Conservation (phyloP, 2,797 vertebrate genomes). For the Rhabdomys pumilio region DNA sequence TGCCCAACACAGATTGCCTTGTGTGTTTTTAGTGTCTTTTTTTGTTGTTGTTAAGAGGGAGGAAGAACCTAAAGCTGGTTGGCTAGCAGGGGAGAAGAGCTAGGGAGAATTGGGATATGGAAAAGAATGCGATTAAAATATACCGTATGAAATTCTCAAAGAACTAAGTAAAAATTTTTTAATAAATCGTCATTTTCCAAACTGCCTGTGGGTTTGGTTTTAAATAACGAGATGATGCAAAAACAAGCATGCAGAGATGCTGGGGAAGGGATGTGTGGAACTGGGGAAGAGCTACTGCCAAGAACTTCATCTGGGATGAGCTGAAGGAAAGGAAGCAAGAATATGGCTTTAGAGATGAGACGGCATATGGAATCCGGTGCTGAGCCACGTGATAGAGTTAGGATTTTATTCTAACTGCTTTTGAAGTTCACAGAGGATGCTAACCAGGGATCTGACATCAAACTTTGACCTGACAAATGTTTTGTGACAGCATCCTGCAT, state of each 20-base stretch:
- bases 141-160: background rate
- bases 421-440: background rate
- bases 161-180: too few species aligned
- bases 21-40: background rate
- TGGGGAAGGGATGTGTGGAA: background rate
- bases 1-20: background rate
- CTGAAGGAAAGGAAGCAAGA: background rate
- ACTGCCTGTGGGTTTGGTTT: background rate
- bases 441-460: background rate
- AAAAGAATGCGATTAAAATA: background rate
- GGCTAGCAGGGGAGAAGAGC: background rate
- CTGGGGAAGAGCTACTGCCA: background rate
- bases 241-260: background rate
- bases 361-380: fast-evolving
- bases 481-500: background rate
- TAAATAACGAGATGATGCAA: background rate
- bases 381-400: background rate
- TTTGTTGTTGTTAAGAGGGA: background rate
- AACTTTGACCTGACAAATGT: background rate
- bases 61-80: background rate
- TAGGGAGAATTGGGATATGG: background rate
- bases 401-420: background rate
- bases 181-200: background rate
- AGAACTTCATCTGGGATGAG: background rate
- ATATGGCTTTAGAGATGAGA: background rate